Conservation (phyloP, 2,113 vertebrate species). For the Hippocampus mohnikei region DNA sequence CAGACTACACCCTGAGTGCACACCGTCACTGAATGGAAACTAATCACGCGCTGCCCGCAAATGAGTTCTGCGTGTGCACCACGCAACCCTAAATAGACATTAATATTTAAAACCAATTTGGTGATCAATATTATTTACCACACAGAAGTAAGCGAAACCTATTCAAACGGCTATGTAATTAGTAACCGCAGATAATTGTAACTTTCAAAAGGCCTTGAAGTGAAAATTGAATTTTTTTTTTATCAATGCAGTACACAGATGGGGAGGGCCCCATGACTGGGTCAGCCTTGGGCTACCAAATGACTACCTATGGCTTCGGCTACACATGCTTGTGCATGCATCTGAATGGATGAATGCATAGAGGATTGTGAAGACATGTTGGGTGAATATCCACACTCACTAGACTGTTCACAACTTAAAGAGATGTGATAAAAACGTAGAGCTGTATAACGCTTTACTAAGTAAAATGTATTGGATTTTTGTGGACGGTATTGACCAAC, state of each 20-base stretch:
- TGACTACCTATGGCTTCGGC: background rate
- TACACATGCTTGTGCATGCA: background rate
- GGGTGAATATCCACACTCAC: background rate
- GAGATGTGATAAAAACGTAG: background rate
- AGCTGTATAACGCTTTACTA: background rate
- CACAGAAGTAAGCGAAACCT: background rate
- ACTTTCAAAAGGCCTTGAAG: background rate
- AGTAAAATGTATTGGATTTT: background rate
- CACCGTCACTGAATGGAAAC: no score
- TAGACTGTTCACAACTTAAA: background rate
- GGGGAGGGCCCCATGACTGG: background rate
- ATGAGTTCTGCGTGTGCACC: no score
- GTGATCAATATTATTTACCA: background rate
- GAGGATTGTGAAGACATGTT: background rate
- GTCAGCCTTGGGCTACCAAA: background rate
- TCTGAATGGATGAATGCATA: background rate
- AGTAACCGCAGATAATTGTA: background rate
- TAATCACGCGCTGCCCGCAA: no score
- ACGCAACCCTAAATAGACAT: background rate
- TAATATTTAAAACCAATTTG: background rate
- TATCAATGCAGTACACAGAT: background rate
- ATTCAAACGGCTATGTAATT: background rate
- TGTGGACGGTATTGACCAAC: background rate
- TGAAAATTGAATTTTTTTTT: background rate
- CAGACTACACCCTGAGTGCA: no score